A percentile compares a stretch with the other conserved stretches of the same genome.
phyloP scores from a whole-genome alignment of 2,113 vertebrate species.

The Leucoraja erinaceus region DNA sequence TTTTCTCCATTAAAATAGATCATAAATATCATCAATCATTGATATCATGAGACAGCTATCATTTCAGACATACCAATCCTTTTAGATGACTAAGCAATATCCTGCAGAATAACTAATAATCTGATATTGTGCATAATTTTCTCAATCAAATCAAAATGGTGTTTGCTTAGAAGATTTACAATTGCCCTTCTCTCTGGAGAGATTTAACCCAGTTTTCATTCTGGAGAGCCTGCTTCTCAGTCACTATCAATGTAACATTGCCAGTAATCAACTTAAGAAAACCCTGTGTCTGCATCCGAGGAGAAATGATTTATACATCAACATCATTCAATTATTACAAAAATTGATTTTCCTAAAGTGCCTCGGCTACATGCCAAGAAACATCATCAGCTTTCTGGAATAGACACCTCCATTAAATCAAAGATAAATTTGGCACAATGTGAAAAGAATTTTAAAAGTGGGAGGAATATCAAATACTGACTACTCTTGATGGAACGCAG shows the following conservation, averaged over 20 bases:
- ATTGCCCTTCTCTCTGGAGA: background rate
- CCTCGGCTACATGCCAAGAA: slow-evolving; percentile 1
- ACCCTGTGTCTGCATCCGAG: background rate
- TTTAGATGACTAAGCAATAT: background rate
- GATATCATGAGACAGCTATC: background rate
- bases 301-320: background rate
- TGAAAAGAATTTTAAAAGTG: background rate
- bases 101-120: background rate
- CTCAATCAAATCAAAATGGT: background rate
- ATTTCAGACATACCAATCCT: background rate
- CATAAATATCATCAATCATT: background rate
- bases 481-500: background rate
- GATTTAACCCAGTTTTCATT: background rate
- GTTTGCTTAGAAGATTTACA: background rate
- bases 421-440: background rate
- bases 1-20: background rate
- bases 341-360: slow-evolving; percentile 28
- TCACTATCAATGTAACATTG: background rate
- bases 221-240: background rate
- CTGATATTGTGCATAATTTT: background rate
- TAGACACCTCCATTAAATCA: background rate
- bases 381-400: slow-evolving; percentile 2
- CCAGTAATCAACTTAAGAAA: slow-evolving; percentile 1
- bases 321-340: background rate
- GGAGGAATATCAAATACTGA: background rate